phyloP scores from a whole-genome alignment of 2,113 vertebrate species.

The Cottus gobio region DNA sequence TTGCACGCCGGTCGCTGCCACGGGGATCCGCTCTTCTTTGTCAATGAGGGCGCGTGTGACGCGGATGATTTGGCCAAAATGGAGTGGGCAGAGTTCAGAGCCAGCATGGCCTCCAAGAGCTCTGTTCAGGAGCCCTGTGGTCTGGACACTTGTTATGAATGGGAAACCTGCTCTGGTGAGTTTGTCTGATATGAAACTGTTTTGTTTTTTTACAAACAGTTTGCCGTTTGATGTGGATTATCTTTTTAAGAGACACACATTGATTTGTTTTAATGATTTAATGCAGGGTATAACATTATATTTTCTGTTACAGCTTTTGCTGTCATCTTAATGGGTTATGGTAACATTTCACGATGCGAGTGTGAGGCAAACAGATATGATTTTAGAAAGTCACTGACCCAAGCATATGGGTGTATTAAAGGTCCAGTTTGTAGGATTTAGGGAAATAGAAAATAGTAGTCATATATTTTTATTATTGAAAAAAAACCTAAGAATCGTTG shows the following conservation, averaged over 20 bases:
- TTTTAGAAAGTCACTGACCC: not conserved
- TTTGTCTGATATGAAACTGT: not conserved
- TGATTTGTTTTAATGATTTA: not conserved
- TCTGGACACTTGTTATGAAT: conserved; percentile 90
- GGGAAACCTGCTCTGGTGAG: conserved; percentile 92
- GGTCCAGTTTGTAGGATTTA: not conserved
- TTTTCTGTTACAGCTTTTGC: not conserved
- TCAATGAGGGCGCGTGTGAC: conserved; percentile 83
- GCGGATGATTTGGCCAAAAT: conserved; percentile 49
- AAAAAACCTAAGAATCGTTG: not conserved
- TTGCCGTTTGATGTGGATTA: not conserved
- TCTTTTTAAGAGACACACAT: not conserved
- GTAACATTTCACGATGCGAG: not conserved
- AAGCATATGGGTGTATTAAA: not conserved
- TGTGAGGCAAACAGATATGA: not conserved
- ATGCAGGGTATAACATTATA: too few relatives aligned
- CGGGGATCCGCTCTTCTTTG: conserved; percentile 82
- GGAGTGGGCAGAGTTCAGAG: conserved; percentile 88
- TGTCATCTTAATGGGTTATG: not conserved
- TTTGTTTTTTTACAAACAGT: too few relatives aligned
- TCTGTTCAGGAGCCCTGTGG: conserved; percentile 84
- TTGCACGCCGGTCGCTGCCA: conserved; percentile 87
- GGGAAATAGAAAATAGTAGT: not conserved
- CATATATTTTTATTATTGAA: not conserved
- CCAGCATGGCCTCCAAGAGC: conserved; percentile 82